A percentile compares a stretch with the other conserved stretches of the same genome.
Conservation (phyloP, 37 sponge, comb jelly and placozoan species). For the Crambe crambe region DNA sequence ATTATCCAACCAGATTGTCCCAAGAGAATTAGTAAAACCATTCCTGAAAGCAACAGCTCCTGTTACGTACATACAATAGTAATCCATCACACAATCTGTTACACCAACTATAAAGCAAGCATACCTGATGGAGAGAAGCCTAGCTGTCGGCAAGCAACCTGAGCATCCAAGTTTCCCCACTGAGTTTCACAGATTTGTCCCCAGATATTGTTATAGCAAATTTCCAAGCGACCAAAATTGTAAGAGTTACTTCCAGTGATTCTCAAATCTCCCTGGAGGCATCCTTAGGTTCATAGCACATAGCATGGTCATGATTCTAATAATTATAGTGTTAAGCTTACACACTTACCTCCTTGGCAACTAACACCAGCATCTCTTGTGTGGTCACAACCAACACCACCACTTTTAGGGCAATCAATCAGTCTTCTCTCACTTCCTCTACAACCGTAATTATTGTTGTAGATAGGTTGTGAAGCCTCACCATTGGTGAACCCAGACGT, state of each 20-base stretch:
- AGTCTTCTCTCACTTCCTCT: background rate
- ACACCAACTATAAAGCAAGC: no score
- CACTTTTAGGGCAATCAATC: background rate
- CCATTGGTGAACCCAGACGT: background rate
- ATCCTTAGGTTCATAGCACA: no score
- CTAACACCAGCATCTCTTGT: slow-evolving; percentile 5
- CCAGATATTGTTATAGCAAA: slow-evolving; percentile 26
- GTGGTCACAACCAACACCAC: background rate
- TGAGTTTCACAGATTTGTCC: slow-evolving; percentile 34
- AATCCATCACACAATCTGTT: no score
- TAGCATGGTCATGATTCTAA: no score
- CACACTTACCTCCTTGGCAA: background rate
- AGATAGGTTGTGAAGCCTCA: background rate
- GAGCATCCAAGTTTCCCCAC: slow-evolving; percentile 38
- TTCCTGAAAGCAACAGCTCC: background rate
- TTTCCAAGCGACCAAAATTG: slow-evolving; percentile 32
- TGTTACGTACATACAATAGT: no score
- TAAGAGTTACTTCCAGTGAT: slow-evolving; percentile 9
- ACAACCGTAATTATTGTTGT: background rate
- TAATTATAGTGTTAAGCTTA: no score
- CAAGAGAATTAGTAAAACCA: slow-evolving; percentile 27
- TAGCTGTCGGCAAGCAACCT: slow-evolving; percentile 28
- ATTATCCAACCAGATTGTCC: slow-evolving; percentile 31
- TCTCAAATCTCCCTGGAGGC: slow-evolving; percentile 9
- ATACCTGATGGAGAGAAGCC: slow-evolving; percentile 20